Percentiles rank a stretch among this genome's conserved stretches.
Conservation (phyloP, 2,113 vertebrate genomes). For the Ahaetulla prasina region DNA sequence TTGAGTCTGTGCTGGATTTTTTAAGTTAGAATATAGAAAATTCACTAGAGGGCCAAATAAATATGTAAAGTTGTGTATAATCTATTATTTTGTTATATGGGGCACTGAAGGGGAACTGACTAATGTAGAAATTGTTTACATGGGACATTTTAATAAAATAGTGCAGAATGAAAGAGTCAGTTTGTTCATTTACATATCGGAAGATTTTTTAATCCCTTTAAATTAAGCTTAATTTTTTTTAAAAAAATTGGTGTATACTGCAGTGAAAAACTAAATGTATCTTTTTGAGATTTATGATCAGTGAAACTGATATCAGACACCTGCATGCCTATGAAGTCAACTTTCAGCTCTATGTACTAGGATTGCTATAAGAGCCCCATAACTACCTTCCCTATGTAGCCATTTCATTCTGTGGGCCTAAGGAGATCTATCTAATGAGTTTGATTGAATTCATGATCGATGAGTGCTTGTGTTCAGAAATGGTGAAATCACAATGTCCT, state of each 20-base stretch:
- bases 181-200: not conserved
- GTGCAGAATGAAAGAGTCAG: slow-evolving; percentile 29
- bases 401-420: not conserved
- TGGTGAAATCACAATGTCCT: not conserved
- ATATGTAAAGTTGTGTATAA: slow-evolving; percentile 39
- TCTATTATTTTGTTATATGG: slow-evolving; percentile 51
- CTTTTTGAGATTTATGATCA: slow-evolving; percentile 18
- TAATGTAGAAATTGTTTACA: slow-evolving; percentile 36
- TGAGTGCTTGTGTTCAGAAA: not conserved
- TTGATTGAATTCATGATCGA: not conserved
- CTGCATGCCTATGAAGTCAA: not conserved
- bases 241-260: not conserved
- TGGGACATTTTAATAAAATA: slow-evolving; percentile 36
- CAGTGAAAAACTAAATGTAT: not conserved
- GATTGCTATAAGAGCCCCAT: not conserved
- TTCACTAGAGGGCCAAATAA: slow-evolving; percentile 47
- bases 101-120: slow-evolving; percentile 29
- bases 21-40: slow-evolving; percentile 56
- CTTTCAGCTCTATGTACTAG: not conserved
- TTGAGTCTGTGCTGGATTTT: slow-evolving; percentile 55
- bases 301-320: not conserved
- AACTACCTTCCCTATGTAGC: not conserved
- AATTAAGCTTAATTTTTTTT: not conserved
- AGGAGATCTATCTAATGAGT: not conserved
- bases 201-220: not conserved